Conservation (phyloP, 1,140 invertebrate species). For the Drosophila littoralis region DNA sequence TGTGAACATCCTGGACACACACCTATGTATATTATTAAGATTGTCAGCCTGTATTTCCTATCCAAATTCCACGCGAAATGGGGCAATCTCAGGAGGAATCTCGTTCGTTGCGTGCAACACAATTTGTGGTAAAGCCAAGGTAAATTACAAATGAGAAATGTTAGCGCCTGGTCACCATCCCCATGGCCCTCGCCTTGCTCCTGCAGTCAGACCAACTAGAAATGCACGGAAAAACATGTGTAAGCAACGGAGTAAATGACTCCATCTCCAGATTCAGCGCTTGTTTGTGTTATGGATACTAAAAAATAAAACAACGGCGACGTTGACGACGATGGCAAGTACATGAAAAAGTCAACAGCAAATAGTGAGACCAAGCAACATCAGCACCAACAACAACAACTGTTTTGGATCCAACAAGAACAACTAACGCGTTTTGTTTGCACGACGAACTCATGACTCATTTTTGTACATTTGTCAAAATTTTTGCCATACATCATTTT, state of each 20-base stretch:
- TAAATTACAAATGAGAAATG: constrained; percentile 70
- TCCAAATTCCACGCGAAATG: constrained; percentile 7
- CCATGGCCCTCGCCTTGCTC: neutral
- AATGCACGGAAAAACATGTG: constrained; percentile 60
- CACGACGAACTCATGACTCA: constrained; percentile 80
- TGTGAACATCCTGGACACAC: neutral
- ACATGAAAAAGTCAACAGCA: constrained; percentile 79
- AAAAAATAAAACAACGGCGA: constrained; percentile 49
- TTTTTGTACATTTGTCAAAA: constrained; percentile 84
- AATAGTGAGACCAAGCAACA: constrained; percentile 60
- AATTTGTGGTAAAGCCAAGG: constrained; percentile 40
- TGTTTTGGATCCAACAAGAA: constrained; percentile 17
- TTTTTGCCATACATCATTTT: constrained; percentile 82
- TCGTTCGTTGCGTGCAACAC: neutral
- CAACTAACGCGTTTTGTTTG: constrained; percentile 69
- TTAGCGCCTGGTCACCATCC: constrained; percentile 30
- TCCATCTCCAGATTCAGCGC: constrained; percentile 57
- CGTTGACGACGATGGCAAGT: constrained; percentile 43
- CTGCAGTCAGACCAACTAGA: neutral
- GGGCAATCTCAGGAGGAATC: neutral
- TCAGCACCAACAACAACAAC: constrained; percentile 22
- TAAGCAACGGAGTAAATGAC: constrained; percentile 56
- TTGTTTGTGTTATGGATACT: constrained; percentile 73
- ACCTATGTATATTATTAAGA: neutral
- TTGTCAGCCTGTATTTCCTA: neutral